A percentile compares a stretch with the other conserved stretches of the same genome.
phyloP scores from a whole-genome alignment of 2,888 invertebrate genomes.

The Dolichopus griseipennis region DNA sequence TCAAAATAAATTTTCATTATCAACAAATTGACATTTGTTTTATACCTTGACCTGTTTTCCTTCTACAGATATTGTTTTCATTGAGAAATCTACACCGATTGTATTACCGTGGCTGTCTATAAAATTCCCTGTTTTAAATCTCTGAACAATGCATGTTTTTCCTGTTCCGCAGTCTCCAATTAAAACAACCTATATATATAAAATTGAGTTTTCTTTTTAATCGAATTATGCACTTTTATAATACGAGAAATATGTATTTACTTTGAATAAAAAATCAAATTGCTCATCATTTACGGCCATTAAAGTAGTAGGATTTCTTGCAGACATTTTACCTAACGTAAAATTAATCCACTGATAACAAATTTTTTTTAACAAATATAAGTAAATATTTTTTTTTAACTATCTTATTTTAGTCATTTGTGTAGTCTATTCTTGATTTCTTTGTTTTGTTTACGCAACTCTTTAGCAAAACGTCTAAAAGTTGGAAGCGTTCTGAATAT shows the following conservation, averaged over 20 bases:
- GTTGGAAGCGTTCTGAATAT: too few relatives aligned
- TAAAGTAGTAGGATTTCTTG: slow-evolving; percentile 64
- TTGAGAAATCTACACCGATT: slow-evolving; percentile 96
- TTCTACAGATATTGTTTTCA: slow-evolving; percentile 92
- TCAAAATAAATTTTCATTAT: slow-evolving; percentile 6
- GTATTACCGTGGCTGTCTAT: slow-evolving; percentile 93
- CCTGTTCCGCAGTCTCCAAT: slow-evolving; percentile 88
- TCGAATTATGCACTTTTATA: neutral
- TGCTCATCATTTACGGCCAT: slow-evolving; percentile 68
- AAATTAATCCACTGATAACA: neutral
- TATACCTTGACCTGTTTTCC: slow-evolving; percentile 88
- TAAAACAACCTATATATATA: slow-evolving; percentile 53
- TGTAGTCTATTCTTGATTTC: neutral
- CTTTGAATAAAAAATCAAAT: slow-evolving; percentile 90
- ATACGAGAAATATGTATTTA: neutral
- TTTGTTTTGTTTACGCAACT: slow-evolving; percentile 5
- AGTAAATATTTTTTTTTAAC: neutral
- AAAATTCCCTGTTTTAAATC: slow-evolving; percentile 91
- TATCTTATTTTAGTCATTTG: neutral
- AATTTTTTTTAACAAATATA: neutral
- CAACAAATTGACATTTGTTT: slow-evolving; percentile 11
- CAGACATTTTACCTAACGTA: slow-evolving; percentile 50
- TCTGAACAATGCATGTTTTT: slow-evolving; percentile 91
- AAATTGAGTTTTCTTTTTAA: slow-evolving; percentile 42
- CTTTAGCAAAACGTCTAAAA: neutral